Base-by-base conservation (phyloP, 2,797 vertebrate genomes). In the Malacoraja senta region DNA sequence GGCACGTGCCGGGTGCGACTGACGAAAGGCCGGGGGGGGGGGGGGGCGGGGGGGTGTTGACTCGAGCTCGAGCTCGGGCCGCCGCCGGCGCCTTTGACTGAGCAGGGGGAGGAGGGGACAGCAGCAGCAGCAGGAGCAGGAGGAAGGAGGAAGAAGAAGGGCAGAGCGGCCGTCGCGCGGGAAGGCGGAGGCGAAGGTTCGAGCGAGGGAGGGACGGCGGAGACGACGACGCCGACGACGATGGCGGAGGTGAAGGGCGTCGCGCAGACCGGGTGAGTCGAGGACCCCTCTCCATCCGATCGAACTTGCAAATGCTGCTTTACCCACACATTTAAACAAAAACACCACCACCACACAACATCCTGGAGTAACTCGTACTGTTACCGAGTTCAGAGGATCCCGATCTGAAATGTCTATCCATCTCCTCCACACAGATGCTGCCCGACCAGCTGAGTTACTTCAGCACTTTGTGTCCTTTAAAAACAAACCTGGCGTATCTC, bases 191-290 rank as follows among this genome's bases (percentile, higher is more conserved):
- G 44, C 44, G 44, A 53, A 53, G 15, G 86, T 63, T 90, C 58
- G 86, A 90, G 86, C 58, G 63, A 72, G 63, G 90, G 71, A 68
- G 90, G 65, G 68, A 53, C 44, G 44, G 44, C 44, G 44, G 44
- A 53, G 44, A 53, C 44, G 44, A 53, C 44, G 78, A 68, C 68
- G 84, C 3, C 44, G 44, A 6, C 44, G 44, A 53, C 44, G 78
- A 88, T 88, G 84, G 84, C 84, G 84, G 61, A 88, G 84, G 84
- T 88, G 29, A 68, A 88, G 63, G 84, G 84, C 84, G 84, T 88
- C 15, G 38, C 84, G 65, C 84, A 68, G 68, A 65, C 61, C 65
- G 84, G 84, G 84, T 88, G n/a, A 68, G 84, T 88, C 61, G 84
- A 35, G 44, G 44, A 44, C 44, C 44, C 84, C 29, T 29, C 63